These are phyloP conservation scores for Alces alces DNA, from an alignment of 2,113 vertebrate genomes.

Conservation along the genomic window DNA sequence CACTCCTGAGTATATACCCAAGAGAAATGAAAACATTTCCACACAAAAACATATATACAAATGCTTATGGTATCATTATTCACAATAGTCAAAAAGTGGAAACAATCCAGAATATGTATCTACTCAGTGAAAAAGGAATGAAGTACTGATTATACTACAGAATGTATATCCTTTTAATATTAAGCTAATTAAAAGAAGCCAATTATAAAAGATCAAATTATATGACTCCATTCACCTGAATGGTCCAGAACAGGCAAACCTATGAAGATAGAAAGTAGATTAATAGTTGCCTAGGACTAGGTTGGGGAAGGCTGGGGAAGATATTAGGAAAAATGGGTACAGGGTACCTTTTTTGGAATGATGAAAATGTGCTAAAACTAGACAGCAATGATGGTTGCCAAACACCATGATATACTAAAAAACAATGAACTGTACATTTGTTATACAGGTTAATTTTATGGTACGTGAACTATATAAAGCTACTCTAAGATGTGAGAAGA, in stretches of 20 bases:
- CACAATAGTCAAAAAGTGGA: background rate
- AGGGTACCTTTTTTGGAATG: background rate
- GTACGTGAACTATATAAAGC: background rate
- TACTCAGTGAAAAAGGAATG: background rate
- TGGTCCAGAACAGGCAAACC: background rate
- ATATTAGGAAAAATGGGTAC: background rate
- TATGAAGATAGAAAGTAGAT: background rate
- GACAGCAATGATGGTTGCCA: background rate
- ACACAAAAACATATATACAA: background rate
- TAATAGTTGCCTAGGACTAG: background rate
- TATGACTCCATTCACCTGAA: background rate
- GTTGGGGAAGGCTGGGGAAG: background rate
- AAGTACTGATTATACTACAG: background rate
- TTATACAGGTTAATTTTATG: background rate
- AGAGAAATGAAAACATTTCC: background rate
- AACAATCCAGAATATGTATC: background rate
- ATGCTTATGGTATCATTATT: background rate
- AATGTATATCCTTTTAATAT: background rate
- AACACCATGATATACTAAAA: background rate
- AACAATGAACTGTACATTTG: background rate
- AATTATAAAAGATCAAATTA: background rate
- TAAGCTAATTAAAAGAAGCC: background rate
- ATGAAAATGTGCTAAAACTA: conserved; percentile 17
- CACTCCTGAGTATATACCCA: background rate
- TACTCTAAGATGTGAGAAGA: background rate